These are phyloP conservation scores for Anastrepha obliqua DNA, from an alignment of 1,140 invertebrate species.

Conservation along the genomic window DNA sequence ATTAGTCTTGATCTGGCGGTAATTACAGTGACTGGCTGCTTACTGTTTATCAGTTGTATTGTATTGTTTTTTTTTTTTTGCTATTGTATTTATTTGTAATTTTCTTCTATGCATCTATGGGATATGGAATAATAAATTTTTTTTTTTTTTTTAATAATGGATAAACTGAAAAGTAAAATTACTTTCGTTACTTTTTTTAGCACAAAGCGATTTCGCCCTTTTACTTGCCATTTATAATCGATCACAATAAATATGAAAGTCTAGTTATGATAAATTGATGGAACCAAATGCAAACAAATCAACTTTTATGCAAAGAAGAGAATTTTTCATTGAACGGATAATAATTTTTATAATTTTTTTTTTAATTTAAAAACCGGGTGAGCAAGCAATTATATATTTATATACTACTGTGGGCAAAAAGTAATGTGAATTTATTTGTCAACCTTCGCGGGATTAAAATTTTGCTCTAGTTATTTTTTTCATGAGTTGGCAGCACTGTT, in stretches of 20 bases:
- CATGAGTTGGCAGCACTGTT: no score
- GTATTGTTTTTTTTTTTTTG: no score
- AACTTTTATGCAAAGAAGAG: neutral
- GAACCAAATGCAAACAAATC: neutral
- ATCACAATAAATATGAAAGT: neutral
- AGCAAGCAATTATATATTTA: no score
- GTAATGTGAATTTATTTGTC: no score
- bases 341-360: no score
- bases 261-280: neutral
- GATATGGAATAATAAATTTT: neutral
- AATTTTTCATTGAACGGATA: no score
- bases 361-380: no score
- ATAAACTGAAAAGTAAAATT: slow-evolving; percentile 39
- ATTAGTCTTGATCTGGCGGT: slow-evolving; percentile 21
- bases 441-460: no score
- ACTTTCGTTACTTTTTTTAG: slow-evolving; percentile 18
- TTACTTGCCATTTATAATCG: neutral
- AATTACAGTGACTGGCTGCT: neutral
- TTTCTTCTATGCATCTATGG: no score
- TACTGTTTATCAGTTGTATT: neutral
- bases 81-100: no score
- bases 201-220: neutral
- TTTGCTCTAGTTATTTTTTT: no score
- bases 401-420: no score
- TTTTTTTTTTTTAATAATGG: neutral